phyloP scores from a whole-genome alignment of 2,888 invertebrate genomes.

The Trimorus sp. region DNA sequence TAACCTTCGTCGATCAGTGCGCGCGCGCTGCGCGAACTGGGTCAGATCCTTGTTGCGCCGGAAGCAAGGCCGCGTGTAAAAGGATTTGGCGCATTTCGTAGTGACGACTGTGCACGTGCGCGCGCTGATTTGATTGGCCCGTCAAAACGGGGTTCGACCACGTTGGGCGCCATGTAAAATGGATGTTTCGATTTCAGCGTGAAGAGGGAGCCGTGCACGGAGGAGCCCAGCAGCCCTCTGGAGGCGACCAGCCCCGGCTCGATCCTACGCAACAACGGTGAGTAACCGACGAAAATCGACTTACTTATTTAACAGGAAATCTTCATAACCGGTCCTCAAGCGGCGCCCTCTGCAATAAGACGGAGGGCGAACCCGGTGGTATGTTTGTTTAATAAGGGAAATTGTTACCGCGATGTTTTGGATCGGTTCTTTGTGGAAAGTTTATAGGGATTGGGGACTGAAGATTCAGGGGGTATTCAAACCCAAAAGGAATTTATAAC shows the following conservation, averaged over 20 bases:
- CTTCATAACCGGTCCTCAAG: constrained; percentile 63
- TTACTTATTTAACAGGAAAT: constrained; percentile 69
- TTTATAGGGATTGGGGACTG: neutral
- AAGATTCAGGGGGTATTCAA: no score
- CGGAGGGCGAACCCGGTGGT: constrained; percentile 32
- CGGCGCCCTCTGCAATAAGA: constrained; percentile 39
- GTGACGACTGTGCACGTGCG: constrained; percentile 12
- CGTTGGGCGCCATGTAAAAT: constrained; percentile 71
- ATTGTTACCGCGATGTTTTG: neutral
- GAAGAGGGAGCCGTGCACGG: constrained; percentile 79
- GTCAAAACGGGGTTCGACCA: constrained; percentile 47
- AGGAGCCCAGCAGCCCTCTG: constrained; percentile 78
- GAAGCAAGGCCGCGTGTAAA: constrained; percentile 68
- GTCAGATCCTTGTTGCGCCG: constrained; percentile 70
- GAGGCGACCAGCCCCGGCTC: constrained; percentile 80
- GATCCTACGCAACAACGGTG: constrained; percentile 80
- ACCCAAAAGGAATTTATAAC: no score
- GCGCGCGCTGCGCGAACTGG: constrained; percentile 67
- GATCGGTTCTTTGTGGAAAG: neutral
- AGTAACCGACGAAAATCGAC: constrained; percentile 70
- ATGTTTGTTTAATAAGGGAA: neutral
- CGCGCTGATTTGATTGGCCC: constrained; percentile 47
- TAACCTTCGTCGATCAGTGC: constrained; percentile 61
- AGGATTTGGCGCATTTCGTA: constrained; percentile 49
- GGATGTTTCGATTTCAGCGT: constrained; percentile 78